phyloP scores from a whole-genome alignment of 2,888 invertebrate genomes.

The Reticulitermes lucifugus region DNA sequence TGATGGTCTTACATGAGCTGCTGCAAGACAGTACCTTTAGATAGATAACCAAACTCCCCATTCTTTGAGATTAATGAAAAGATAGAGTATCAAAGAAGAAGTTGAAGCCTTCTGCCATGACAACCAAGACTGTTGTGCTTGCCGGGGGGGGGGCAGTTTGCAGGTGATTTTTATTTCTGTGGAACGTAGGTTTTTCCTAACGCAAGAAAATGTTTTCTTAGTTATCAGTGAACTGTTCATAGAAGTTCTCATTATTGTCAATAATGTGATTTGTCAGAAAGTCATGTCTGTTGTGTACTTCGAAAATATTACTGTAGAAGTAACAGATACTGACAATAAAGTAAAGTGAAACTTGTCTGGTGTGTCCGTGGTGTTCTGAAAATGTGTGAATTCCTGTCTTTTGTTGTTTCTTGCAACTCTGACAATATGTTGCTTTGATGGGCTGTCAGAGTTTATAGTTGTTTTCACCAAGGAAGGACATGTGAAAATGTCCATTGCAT shows the following conservation, averaged over 20 bases:
- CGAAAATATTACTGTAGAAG: conserved; percentile 10
- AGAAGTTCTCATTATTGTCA: not conserved
- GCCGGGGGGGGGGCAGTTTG: not conserved
- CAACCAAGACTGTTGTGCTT: not conserved
- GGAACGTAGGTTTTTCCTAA: not conserved
- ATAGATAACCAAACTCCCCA: not conserved
- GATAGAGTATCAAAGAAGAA: not conserved
- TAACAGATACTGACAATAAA: conserved; percentile 25
- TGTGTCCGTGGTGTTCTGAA: not conserved
- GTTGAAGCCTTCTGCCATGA: not conserved
- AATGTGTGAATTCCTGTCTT: too few species aligned
- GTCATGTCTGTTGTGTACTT: conserved; percentile 19
- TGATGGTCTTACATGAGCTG: not conserved
- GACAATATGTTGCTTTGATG: too few species aligned
- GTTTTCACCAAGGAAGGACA: too few species aligned
- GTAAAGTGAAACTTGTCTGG: not conserved
- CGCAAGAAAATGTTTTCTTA: not conserved
- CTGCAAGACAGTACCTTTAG: too few species aligned
- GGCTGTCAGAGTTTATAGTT: too few species aligned
- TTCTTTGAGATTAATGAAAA: not conserved
- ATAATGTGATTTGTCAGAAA: conserved; percentile 7
- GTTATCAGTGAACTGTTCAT: not conserved
- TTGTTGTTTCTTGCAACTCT: too few species aligned
- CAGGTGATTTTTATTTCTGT: conserved; percentile 3
- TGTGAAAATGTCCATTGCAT: too few species aligned